A percentile compares a stretch with the other conserved stretches of the same genome.
Evolutionary conservation across 2,888 invertebrate genomes (phyloP).

Genomic region (Lypha dubia): DNA sequence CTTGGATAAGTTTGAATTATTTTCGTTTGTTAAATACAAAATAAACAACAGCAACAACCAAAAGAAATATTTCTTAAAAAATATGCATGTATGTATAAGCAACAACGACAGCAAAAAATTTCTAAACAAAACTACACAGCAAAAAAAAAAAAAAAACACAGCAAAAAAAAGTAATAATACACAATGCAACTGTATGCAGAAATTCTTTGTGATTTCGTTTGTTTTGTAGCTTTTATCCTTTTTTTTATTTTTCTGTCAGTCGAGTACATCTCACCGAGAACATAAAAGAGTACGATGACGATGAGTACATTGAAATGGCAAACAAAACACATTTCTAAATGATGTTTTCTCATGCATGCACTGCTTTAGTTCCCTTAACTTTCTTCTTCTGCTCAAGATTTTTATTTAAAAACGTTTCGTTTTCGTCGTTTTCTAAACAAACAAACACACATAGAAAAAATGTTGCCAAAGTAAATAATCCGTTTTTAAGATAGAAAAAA

Average conservation of each 20-base stretch:
- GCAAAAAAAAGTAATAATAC: slow-evolving; percentile 28
- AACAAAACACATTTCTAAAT: slow-evolving; percentile 63
- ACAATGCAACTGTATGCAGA: slow-evolving; percentile 56
- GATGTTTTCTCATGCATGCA: slow-evolving; percentile 60
- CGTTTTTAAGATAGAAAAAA: slow-evolving; percentile 13
- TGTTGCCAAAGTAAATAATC: slow-evolving; percentile 60
- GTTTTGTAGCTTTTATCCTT: slow-evolving; percentile 23
- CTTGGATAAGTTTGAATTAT: slow-evolving; percentile 59
- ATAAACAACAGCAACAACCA: background rate
- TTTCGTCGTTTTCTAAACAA: background rate
- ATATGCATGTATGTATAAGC: too few species aligned
- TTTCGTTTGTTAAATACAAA: slow-evolving; percentile 38
- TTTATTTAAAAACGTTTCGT: slow-evolving; percentile 35
- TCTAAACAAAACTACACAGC: slow-evolving; percentile 14
- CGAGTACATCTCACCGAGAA: slow-evolving; percentile 51
- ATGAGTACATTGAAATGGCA: slow-evolving; percentile 62
- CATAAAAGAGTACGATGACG: slow-evolving; percentile 7
- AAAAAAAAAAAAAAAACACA: slow-evolving; percentile 17
- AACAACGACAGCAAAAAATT: slow-evolving; percentile 3
- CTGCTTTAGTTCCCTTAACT: slow-evolving; percentile 47
- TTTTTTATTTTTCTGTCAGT: slow-evolving; percentile 22
- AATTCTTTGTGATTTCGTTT: slow-evolving; percentile 46
- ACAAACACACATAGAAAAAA: too few species aligned
- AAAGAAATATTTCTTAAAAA: slow-evolving; percentile 24
- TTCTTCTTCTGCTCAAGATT: background rate